Base-by-base conservation (phyloP, 2,888 invertebrate genomes). In the Apeira syringaria region DNA sequence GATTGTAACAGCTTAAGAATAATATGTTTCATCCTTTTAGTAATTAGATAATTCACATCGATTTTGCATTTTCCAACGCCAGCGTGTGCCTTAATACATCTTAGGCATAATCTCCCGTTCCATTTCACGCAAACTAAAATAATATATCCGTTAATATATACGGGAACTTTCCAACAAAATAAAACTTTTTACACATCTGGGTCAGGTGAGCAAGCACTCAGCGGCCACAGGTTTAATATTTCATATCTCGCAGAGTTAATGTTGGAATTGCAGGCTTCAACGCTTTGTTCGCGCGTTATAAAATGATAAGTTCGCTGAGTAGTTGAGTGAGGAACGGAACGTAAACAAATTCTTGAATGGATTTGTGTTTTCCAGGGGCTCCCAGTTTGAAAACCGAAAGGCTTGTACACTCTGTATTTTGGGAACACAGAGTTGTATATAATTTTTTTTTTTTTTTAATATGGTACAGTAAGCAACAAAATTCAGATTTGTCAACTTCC, bases 191-290 rank as follows among this genome's bases (percentile, higher is more conserved):
- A 49, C 44, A 28, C 53, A 64, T 64, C 53, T 65, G 51, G 74
- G 69, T 70, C 71, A 67, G 61, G 57, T 63, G 54, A 54, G 54
- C 51, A 46, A 54, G 24, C 41, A 42, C 49, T 45, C 38, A 26
- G 52, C 40, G 53, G 53, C 40, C 46, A 45, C 50, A 36, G 63
- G 60, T 68, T 77, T 72, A 73, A 76, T 74, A 74, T 74, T 73
- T 69, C 64, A 61, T 66, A 51, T 63, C 64, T 36, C 17, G 32
- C 45, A 41, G 27, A 32, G 48, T 51, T 47, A 44, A 50, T 46
- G 25, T 42, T 37, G 33, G 29, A 44, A 52, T 53, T 59, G 58
- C 56, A 12, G 58, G 63, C 56, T 55, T 50, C 51, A 53, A 58
- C 53, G 49, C 47, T 59, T 52, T 56, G 48, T 37, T 33, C 31